A percentile compares a stretch with the other conserved stretches of the same genome.
These are phyloP conservation scores for Agrochola lota DNA, from an alignment of 2,888 invertebrate genomes.

Conservation along the genomic window DNA sequence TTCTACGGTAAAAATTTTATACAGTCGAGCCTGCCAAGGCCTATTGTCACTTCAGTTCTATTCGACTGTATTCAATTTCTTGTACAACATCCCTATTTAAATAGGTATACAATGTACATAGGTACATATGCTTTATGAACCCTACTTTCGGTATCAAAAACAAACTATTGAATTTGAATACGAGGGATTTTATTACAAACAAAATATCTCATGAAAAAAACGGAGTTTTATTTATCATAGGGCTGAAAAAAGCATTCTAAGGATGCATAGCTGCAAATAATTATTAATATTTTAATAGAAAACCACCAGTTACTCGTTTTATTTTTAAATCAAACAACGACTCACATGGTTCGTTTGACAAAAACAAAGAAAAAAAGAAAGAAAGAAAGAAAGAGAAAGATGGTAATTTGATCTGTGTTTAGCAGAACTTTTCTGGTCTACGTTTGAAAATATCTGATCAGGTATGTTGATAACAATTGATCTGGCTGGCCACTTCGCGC, in stretches of 20 bases:
- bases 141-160: background rate
- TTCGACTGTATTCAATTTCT: background rate
- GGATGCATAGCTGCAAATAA: background rate
- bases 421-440: background rate
- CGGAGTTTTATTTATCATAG: background rate
- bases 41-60: background rate
- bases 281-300: slow-evolving; percentile 13
- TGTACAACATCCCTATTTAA: background rate
- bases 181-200: background rate
- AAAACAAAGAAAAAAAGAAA: too few relatives aligned
- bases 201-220: background rate
- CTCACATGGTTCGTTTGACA: slow-evolving; percentile 1
- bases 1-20: too few relatives aligned
- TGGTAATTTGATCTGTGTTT: background rate
- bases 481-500: background rate
- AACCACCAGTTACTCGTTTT: background rate
- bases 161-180: background rate
- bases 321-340: slow-evolving; percentile 5
- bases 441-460: too few relatives aligned
- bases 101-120: too few relatives aligned
- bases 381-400: background rate
- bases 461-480: too few relatives aligned
- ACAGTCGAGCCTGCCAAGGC: too few relatives aligned
- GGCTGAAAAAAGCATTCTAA: background rate
- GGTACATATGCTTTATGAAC: background rate